Evolutionary conservation across 2,797 vertebrate species (phyloP).

Genomic region (Lepus oiostolus): DNA sequence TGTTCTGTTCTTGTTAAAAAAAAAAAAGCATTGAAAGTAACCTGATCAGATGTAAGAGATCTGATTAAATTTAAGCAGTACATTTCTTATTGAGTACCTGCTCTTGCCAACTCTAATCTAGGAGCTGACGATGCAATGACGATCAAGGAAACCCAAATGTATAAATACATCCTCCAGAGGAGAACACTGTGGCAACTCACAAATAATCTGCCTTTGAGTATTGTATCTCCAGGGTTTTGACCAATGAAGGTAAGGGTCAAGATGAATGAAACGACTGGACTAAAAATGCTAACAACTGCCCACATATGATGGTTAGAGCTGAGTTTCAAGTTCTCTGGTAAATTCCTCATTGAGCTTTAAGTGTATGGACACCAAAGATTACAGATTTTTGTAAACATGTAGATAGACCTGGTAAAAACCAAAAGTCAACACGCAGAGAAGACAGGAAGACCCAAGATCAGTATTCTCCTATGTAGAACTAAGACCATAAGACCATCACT

Average conservation of each 20-base stretch:
- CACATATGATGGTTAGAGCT: neutral
- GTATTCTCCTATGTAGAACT: neutral
- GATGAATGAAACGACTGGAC: neutral
- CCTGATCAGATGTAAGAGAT: neutral
- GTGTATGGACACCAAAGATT: neutral
- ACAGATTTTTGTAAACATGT: neutral
- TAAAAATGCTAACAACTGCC: neutral
- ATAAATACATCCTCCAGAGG: neutral
- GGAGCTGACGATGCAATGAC: neutral
- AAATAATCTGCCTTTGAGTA: constrained; percentile 16
- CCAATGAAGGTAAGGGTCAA: neutral
- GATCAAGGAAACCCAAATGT: neutral
- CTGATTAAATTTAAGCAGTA: neutral
- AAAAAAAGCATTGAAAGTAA: neutral
- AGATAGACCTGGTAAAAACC: neutral
- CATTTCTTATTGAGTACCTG: neutral
- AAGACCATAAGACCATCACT: neutral
- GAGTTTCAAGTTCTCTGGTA: constrained; percentile 41
- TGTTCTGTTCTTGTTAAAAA: constrained; percentile 36
- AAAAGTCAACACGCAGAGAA: neutral
- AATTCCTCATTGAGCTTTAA: neutral
- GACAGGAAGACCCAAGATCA: neutral
- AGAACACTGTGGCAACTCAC: neutral
- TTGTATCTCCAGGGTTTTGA: neutral
- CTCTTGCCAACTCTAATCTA: neutral